phyloP scores from a whole-genome alignment of 2,888 invertebrate species.

The Pseudolycoriella hygida region DNA sequence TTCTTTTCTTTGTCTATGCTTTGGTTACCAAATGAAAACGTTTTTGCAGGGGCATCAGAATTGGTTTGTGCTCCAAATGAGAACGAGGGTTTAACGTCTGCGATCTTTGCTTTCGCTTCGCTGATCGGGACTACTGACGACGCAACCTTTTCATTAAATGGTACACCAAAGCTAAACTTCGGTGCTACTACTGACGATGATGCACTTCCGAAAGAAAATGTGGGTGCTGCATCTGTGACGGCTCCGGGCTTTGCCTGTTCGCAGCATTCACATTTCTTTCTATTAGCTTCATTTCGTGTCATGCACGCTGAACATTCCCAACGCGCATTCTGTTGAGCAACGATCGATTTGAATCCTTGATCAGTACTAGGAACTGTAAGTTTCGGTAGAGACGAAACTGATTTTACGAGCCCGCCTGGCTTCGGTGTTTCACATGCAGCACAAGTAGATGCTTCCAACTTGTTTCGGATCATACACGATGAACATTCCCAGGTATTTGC shows the following conservation, averaged over 20 bases:
- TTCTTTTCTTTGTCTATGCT: too few species aligned
- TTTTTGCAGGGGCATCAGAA: too few species aligned
- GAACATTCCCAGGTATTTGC: constrained; percentile 40
- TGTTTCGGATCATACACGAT: constrained; percentile 37
- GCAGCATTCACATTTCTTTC: constrained; percentile 37
- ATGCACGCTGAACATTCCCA: constrained; percentile 47
- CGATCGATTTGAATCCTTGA: constrained; percentile 24
- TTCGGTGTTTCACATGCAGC: constrained; percentile 34
- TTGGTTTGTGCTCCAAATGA: not conserved
- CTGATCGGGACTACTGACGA: too few species aligned
- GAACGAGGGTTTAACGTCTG: not conserved
- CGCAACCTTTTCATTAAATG: not conserved
- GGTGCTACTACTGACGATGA: constrained; percentile 11
- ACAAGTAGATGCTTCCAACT: constrained; percentile 29
- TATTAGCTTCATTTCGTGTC: constrained; percentile 34
- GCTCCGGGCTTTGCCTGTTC: constrained; percentile 33
- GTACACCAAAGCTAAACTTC: constrained; percentile 25
- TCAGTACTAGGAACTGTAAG: constrained; percentile 13
- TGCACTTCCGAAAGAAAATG: constrained; percentile 20
- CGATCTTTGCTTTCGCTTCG: too few species aligned
- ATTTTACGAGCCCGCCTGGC: constrained; percentile 14
- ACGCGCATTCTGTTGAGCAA: constrained; percentile 20
- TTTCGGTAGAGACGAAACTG: not conserved
- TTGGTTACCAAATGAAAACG: too few species aligned
- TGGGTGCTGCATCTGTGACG: constrained; percentile 13